Evolutionary conservation across 2,888 invertebrate genomes (phyloP).

Genomic region (Epistrophella euchroma): DNA sequence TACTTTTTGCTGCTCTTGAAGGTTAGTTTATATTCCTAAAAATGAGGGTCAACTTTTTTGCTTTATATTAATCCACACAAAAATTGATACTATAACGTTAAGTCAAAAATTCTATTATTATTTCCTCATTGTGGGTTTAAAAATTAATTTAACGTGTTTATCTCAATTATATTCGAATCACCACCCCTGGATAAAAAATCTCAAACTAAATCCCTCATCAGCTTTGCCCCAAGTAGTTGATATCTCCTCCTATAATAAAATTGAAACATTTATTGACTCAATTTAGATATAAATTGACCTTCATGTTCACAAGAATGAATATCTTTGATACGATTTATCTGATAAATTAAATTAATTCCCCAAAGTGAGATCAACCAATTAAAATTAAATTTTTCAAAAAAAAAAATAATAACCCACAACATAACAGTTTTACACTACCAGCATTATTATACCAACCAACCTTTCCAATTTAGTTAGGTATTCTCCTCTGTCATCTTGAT

Average conservation of each 20-base stretch:
- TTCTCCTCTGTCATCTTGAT: slow-evolving; percentile 23
- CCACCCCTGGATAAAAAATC: not conserved
- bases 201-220: not conserved
- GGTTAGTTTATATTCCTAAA: no score
- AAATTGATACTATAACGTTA: not conserved
- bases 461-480: slow-evolving; percentile 29
- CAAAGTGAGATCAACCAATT: slow-evolving; percentile 42
- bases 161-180: not conserved
- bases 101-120: not conserved
- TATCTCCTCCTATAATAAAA: not conserved
- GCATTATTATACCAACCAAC: slow-evolving; percentile 1
- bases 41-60: no score
- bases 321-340: slow-evolving; percentile 5
- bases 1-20: no score
- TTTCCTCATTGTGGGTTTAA: not conserved
- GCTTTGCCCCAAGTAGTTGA: not conserved
- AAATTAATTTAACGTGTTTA: not conserved
- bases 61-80: no score
- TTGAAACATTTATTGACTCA: slow-evolving; percentile 33
- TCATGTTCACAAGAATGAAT: slow-evolving; percentile 16
- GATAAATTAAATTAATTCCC: slow-evolving; percentile 52
- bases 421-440: not conserved
- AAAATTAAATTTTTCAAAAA: slow-evolving; percentile 27
- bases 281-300: slow-evolving; percentile 52
- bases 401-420: slow-evolving; percentile 13